phyloP scores from a whole-genome alignment of 2,888 invertebrate genomes.

The Arge pagana region DNA sequence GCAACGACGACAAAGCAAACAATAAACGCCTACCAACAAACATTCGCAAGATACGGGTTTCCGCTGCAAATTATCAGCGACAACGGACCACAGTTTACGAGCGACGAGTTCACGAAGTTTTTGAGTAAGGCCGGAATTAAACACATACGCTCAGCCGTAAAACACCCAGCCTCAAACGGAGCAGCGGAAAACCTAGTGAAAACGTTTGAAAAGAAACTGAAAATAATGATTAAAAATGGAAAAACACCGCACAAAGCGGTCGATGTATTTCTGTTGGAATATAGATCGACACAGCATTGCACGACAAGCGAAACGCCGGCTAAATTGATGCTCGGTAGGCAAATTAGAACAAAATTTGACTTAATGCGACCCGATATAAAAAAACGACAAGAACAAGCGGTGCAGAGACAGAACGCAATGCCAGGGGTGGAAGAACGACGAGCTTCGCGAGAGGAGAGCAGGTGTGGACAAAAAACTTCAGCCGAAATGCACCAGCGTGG shows the following conservation, averaged over 20 bases:
- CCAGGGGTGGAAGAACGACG: conserved; percentile 8
- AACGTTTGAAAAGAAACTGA: conserved; percentile 29
- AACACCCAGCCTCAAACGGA: conserved; percentile 31
- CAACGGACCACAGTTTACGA: conserved; percentile 25
- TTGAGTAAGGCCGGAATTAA: conserved; percentile 26
- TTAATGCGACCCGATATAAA: background rate
- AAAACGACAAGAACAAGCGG: background rate
- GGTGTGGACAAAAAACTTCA: conserved; percentile 16
- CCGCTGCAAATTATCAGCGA: conserved; percentile 15
- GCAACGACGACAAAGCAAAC: background rate
- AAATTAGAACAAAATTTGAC: background rate
- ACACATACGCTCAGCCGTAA: conserved; percentile 29
- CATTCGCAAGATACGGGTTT: background rate
- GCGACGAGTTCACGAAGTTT: conserved; percentile 24
- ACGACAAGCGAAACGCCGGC: conserved; percentile 3
- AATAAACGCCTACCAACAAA: conserved; percentile 3
- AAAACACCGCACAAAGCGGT: conserved; percentile 18
- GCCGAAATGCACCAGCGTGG: conserved; percentile 6
- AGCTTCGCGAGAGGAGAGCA: conserved; percentile 1
- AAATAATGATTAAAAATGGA: conserved; percentile 21
- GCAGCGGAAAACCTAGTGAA: conserved; percentile 32
- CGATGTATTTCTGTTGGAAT: background rate
- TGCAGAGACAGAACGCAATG: background rate
- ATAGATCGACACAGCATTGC: conserved; percentile 4
- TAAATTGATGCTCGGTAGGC: background rate